Evolutionary conservation across 2,888 invertebrate genomes (phyloP), one percentile per base, ranked within the genome.

Genomic region (Parthenolecanium corni): DNA sequence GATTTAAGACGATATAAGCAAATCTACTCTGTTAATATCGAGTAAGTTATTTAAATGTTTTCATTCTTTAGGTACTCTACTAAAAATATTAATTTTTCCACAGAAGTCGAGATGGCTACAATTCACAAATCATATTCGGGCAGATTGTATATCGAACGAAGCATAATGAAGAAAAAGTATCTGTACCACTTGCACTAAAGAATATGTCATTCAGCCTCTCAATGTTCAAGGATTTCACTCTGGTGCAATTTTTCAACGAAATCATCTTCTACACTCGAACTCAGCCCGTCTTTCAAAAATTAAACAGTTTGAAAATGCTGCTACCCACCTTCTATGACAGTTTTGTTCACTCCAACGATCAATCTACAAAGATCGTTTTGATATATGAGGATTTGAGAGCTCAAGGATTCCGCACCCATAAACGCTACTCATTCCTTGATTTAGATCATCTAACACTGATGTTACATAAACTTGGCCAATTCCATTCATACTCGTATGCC

Each of bases 391-490:
- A 58, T 49, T 23, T 58, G 36, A n/a, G 18, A 36, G 11, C n/a
- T 16, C 20, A 6, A 18, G 36, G 49, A 11, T 58, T 21, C 47
- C 18, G 21, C 18, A n/a, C 46, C 36, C n/a, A 31, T 14, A 5
- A 14, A 16, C 20, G 36, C 5, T 36, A 49, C 5, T 58, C 49
- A 5, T 58, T 58, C 38, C 49, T 58, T 14, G 58, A 58, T 31
- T 20, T 36, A 14, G 36, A 58, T 14, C 58, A 58, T 36, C 25
- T 58, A 36, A 21, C 2, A 9, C 21, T 58, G 18, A 49, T 49
- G 58, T 49, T 58, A 49, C 47, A 36, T 11, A 49, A 47, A 38
- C 36, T 58, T 1, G 58, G 58, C 21, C 31, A 58, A 16, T 58
- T 58, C 16, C 58, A 58, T 16, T 47, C 49, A 1, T 49, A 14